phyloP scores from a whole-genome alignment of 2,888 invertebrate genomes.

The Steromphala cineraria region DNA sequence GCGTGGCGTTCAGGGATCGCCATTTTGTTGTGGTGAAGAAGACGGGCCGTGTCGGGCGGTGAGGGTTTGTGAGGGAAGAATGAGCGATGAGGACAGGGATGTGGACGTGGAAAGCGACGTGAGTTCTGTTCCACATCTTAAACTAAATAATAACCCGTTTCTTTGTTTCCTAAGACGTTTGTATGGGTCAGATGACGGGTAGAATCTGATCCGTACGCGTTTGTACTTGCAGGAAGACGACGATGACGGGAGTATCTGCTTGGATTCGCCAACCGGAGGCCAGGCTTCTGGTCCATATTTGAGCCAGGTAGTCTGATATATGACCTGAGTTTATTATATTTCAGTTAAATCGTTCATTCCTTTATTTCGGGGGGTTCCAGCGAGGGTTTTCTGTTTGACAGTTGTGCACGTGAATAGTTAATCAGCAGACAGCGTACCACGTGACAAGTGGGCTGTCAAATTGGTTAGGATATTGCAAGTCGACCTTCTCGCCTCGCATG shows the following conservation, averaged over 20 bases:
- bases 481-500: too few relatives aligned
- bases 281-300: constrained; percentile 28
- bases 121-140: constrained; percentile 75
- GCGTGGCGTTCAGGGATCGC: constrained; percentile 72
- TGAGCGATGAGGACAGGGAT: constrained; percentile 96
- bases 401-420: constrained; percentile 16
- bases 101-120: constrained; percentile 97
- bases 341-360: background rate
- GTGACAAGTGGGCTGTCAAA: constrained; percentile 26
- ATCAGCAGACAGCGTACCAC: constrained; percentile 22
- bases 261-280: constrained; percentile 20
- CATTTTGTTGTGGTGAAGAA: constrained; percentile 39
- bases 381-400: constrained; percentile 16
- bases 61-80: constrained; percentile 70
- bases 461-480: background rate
- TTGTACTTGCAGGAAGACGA: constrained; percentile 53
- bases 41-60: constrained; percentile 13
- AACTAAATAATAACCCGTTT: background rate
- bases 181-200: constrained; percentile 20
- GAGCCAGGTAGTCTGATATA: constrained; percentile 23
- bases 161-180: constrained; percentile 9
- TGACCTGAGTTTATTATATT: background rate
- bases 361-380: background rate
- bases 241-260: constrained; percentile 32
- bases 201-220: constrained; percentile 22